Conservation (phyloP, 2,888 invertebrate species). For the Microplitis deprimator region DNA sequence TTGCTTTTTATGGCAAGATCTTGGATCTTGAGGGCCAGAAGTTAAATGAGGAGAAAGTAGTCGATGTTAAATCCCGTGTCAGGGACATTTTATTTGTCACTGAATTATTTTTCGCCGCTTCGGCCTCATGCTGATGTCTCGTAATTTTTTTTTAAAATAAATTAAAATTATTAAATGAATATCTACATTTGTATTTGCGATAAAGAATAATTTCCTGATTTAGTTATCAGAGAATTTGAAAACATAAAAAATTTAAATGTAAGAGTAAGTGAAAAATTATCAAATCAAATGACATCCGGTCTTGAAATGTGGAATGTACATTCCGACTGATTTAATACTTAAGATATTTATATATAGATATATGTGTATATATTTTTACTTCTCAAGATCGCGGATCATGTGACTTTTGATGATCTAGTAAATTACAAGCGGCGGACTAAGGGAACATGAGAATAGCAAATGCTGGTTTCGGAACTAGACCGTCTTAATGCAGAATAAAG, state of each 20-base stretch:
- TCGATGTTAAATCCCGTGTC: slow-evolving; percentile 25
- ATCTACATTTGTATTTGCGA: background rate
- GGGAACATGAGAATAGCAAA: slow-evolving; percentile 36
- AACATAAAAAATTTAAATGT: background rate
- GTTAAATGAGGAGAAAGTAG: slow-evolving; percentile 27
- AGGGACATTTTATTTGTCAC: slow-evolving; percentile 38
- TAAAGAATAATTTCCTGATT: background rate
- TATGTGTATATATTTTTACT: background rate
- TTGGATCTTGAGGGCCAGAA: slow-evolving; percentile 7
- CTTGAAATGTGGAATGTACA: slow-evolving; percentile 4
- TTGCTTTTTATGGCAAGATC: slow-evolving; percentile 9
- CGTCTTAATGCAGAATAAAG: slow-evolving; percentile 17
- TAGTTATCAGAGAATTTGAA: background rate
- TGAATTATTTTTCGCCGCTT: background rate
- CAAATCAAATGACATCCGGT: slow-evolving; percentile 29
- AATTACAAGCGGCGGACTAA: slow-evolving; percentile 16
- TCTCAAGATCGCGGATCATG: background rate
- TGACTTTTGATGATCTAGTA: background rate
- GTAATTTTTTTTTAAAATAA: too few relatives aligned
- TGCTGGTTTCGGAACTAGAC: slow-evolving; percentile 15
- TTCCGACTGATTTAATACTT: background rate
- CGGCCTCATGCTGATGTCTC: too few relatives aligned
- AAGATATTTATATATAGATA: background rate
- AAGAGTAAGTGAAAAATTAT: slow-evolving; percentile 30
- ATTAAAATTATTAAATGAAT: too few relatives aligned